Evolutionary conservation across 2,888 invertebrate genomes (phyloP).

Genomic region (Calameuta idolon): DNA sequence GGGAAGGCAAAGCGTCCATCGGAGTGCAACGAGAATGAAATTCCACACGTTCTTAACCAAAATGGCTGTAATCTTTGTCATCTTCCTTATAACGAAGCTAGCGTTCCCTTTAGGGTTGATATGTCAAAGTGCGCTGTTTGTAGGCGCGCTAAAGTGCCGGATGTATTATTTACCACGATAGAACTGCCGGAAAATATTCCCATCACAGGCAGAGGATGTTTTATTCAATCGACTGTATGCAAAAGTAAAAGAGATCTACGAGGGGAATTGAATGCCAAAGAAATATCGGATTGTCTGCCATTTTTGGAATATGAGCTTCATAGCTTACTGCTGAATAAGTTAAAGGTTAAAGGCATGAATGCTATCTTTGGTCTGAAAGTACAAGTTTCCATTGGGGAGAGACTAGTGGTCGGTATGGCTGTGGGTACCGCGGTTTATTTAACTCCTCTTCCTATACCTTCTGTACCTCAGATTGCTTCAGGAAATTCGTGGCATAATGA

Average conservation of each 20-base stretch:
- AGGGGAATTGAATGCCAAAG: constrained; percentile 89
- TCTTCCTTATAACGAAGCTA: constrained; percentile 83
- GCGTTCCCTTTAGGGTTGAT: constrained; percentile 80
- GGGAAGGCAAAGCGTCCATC: constrained; percentile 47
- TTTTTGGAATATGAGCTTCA: constrained; percentile 97
- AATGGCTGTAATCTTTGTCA: constrained; percentile 76
- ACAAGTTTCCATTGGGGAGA: constrained; percentile 82
- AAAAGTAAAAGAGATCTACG: constrained; percentile 82
- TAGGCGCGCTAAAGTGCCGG: constrained; percentile 88
- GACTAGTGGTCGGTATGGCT: constrained; percentile 88
- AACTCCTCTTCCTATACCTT: constrained; percentile 81
- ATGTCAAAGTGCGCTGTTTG: constrained; percentile 77
- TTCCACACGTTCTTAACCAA: constrained; percentile 55
- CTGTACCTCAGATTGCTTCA: constrained; percentile 78
- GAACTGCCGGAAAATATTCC: constrained; percentile 84
- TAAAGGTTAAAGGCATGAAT: constrained; percentile 95
- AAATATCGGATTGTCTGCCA: constrained; percentile 94
- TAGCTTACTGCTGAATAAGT: constrained; percentile 87
- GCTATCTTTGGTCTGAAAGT: constrained; percentile 88
- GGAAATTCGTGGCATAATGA: constrained; percentile 76
- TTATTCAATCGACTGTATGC: constrained; percentile 81
- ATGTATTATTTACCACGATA: constrained; percentile 89
- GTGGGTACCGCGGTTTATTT: constrained; percentile 88
- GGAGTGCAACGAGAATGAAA: constrained; percentile 62
- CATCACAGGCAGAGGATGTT: constrained; percentile 77